Evolutionary conservation across 2,888 invertebrate genomes (phyloP), one percentile per base, ranked within the genome.

Genomic region (Hydraecia micacea): DNA sequence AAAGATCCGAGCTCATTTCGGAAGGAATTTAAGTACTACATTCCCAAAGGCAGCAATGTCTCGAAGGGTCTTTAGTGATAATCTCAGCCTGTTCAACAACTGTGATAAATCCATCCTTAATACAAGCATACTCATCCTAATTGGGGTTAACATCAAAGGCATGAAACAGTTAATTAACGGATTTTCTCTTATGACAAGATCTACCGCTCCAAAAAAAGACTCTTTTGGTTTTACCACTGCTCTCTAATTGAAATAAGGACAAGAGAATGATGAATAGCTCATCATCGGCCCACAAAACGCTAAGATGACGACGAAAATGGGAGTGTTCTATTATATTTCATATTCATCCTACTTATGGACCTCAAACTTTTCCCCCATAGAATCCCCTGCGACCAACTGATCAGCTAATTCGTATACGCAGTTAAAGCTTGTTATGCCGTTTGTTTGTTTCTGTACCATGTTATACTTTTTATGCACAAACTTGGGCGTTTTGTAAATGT

Each of bases 391-490:
- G 75, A 76, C 81, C 81, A 82, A 84, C 83, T 90, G 85, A 87
- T 85, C 87, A 76, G 81, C 89, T 89, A 88, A 91, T 90, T 91
- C 91, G 87, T 89, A 87, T 89, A 87, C 88, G 80, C 85, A 89
- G 88, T 89, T 90, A 89, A n/a, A 91, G 89, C 89, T 90, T 87
- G 90, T 91, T 90, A 90, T 84, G 72, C 75, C 85, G 89, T 89
- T 87, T 90, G 88, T 91, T 87, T 88, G 85, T 89, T 86, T 32
- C 49, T 85, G 66, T 75, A 79, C 52, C 73, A 75, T 86, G 83
- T 79, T 88, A 83, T 73, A 81, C 87, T 87, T 90, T 88, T 87
- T 83, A 86, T 87, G 83, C 84, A 79, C 62, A 85, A 87, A 88
- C 80, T 83, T 86, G 77, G 81, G 74, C 58, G 72, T 86, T 86